Conservation (phyloP, 2,888 invertebrate species). For the Brachyptera risi region DNA sequence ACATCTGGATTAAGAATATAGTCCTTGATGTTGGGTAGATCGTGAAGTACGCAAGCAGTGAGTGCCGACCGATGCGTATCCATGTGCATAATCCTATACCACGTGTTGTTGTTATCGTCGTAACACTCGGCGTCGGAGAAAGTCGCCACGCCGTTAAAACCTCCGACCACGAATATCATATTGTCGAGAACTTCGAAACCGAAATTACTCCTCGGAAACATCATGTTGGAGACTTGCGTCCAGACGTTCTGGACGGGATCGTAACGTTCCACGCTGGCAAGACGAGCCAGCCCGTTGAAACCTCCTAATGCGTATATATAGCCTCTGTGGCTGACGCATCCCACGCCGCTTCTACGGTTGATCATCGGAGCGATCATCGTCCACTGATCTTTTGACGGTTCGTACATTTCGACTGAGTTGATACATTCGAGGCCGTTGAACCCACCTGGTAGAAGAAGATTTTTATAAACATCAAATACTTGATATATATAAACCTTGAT, state of each 20-base stretch:
- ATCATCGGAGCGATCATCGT: constrained; percentile 77
- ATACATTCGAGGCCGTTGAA: constrained; percentile 84
- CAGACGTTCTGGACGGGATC: background rate
- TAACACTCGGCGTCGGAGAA: background rate
- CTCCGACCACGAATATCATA: background rate
- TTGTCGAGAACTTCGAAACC: background rate
- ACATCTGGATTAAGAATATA: background rate
- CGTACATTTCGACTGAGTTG: constrained; percentile 69
- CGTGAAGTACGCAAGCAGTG: background rate
- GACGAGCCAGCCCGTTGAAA: constrained; percentile 84
- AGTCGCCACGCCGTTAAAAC: background rate
- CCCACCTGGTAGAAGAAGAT: too few relatives aligned
- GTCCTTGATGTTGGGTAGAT: background rate
- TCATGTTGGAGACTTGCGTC: background rate
- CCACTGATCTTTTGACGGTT: constrained; percentile 77
- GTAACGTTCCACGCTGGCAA: constrained; percentile 85
- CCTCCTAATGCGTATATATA: constrained; percentile 65
- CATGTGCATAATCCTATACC: background rate
- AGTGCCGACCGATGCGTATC: background rate
- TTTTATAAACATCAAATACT: too few relatives aligned
- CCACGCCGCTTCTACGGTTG: constrained; percentile 74
- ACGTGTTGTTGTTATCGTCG: background rate
- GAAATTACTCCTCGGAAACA: background rate
- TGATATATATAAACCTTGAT: too few relatives aligned
- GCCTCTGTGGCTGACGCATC: constrained; percentile 81